Base-by-base conservation (phyloP, 2,113 vertebrate species). In the Coryphaenoides rupestris region DNA sequence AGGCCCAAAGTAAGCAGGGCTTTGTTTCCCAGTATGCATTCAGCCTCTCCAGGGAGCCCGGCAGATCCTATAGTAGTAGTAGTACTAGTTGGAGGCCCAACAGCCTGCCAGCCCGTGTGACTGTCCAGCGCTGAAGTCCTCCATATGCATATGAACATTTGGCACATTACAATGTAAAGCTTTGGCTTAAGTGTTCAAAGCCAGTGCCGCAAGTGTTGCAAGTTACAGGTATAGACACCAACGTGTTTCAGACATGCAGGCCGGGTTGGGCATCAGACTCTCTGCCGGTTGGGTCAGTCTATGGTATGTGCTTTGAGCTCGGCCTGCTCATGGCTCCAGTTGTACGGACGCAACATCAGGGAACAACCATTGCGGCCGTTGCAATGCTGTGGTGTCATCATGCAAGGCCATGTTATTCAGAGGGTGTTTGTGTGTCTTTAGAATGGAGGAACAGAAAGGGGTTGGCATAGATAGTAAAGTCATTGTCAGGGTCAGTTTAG, bases 1-100 rank as follows among this genome's bases (percentile, higher is more conserved):
- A 58, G 60, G 87, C 86, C 86, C 89, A 82, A 79, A 78, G 72
- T 81, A 89, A 85, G 83, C 79, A 75, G 62, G 13, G 59, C 80
- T 84, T 83, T 86, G 77, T 86, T 64, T 86, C 82, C 74, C 66
- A 80, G 71, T 75, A 59, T 55, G 80, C 70, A 74, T 81, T 70
- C 23, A 70, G 57, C 21, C 50, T 14, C 62, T 66, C 67, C 59
- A 59, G 63, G 69, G 77, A 81, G 74, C 73, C 74, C 66, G 58
- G 19, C 65, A 60, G 60, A 82, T 82, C 86, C 78, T 87, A 55
- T 59, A 50, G 15, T n/a, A 50, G 47, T n/a, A 50, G 47, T 59
- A 50, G 15, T n/a, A 50, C 15, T n/a, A 50, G 47, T 50, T 13
- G 13, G 47, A 17, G 47, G 47, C 3, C 15, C 15, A n/a, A 16